Base-by-base conservation (phyloP, 2,797 vertebrate species). In the Myotis daubentonii region DNA sequence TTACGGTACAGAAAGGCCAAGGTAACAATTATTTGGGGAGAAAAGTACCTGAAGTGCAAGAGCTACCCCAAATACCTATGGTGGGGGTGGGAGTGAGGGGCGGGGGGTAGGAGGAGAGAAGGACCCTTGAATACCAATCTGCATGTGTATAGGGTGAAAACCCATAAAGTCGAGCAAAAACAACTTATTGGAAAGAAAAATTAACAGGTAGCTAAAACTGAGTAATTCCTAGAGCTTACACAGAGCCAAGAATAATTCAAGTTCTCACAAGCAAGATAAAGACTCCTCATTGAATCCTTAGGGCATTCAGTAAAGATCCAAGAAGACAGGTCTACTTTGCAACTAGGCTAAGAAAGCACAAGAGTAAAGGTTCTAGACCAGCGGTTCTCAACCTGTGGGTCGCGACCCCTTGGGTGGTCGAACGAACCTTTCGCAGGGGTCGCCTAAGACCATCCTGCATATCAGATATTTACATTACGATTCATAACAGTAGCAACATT, bases 111-210 rank as follows among this genome's bases (percentile, higher is more conserved):
- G 23, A 60, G 57, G 23, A 33, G 38, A 55, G 65, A 51, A 38
- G 17, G 47, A 51, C n/a, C 25, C 28, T 83, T 83, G 16, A 87
- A 71, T 87, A 78, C 4, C 25, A 49, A 74, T 65, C 33, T 41
- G 2, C 11, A 84, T 2, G 16, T 66, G 19, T 49, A 71, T 23
- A 87, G 36, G 28, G 17, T 93, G 12, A 86, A 87, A 90, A 47
- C 3, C 20, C 7, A 38, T n/a, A 19, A 74, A 13, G 10, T 1
- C 60, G 36, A 70, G 53, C 15, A 91, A 89, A 95, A 72, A 71
- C 19, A 93, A 33, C 30, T 72, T 87, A 28, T 3, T 33, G 25
- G 76, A 72, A 79, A 84, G 60, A 82, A 94, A 93, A 83, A 65
- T 33, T 55, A 71, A 28, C 13, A 71, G 7, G 22, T 78, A 83